These are phyloP conservation scores for Apamea anceps DNA, from an alignment of 2,888 invertebrate genomes.

Conservation along the genomic window DNA sequence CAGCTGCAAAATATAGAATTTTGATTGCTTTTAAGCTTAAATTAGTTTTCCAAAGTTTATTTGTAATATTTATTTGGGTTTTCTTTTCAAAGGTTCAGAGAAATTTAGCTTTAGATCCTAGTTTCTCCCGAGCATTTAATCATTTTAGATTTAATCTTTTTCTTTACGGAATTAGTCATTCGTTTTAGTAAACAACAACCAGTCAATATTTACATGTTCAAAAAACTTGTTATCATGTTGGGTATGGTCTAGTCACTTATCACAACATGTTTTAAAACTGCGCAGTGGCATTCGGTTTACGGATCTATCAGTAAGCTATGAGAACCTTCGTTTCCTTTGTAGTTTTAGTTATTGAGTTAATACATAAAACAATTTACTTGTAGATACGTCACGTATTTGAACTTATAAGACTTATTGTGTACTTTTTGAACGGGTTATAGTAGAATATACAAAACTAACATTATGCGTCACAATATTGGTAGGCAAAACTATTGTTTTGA, in stretches of 20 bases:
- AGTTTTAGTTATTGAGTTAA: slow-evolving; percentile 46
- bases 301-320: slow-evolving; percentile 29
- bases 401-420: slow-evolving; percentile 16
- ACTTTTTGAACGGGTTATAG: slow-evolving; percentile 12
- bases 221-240: slow-evolving; percentile 43
- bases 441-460: neutral
- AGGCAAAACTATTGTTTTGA: slow-evolving; percentile 35
- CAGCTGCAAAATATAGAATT: slow-evolving; percentile 37
- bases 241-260: slow-evolving; percentile 37
- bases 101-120: neutral
- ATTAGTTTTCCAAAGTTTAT: slow-evolving; percentile 2
- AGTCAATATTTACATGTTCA: slow-evolving; percentile 26
- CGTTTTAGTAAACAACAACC: slow-evolving; percentile 21
- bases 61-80: neutral
- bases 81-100: neutral
- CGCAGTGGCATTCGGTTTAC: slow-evolving; percentile 50
- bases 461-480: slow-evolving; percentile 27
- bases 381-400: slow-evolving; percentile 64
- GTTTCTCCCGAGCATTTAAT: neutral
- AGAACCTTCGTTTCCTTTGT: slow-evolving; percentile 56
- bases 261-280: slow-evolving; percentile 46
- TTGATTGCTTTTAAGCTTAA: slow-evolving; percentile 40
- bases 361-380: slow-evolving; percentile 40
- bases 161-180: neutral
- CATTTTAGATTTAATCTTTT: neutral